Percentiles rank a stretch among this genome's conserved stretches.
phyloP scores from a whole-genome alignment of 1,140 invertebrate genomes.

The Neotoxoptera formosana region DNA sequence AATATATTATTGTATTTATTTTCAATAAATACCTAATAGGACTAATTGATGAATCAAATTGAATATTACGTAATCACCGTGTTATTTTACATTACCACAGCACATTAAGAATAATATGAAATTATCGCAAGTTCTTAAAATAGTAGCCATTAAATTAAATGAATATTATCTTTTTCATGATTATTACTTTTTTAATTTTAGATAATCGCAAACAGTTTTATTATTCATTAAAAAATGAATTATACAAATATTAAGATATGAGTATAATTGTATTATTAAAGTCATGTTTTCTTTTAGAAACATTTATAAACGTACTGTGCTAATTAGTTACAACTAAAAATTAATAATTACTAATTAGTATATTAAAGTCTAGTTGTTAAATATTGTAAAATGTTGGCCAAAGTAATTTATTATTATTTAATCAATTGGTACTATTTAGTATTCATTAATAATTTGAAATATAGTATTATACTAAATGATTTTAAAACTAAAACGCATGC shows the following conservation, averaged over 20 bases:
- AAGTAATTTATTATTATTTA: background rate
- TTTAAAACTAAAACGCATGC: background rate
- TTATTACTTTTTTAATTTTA: background rate
- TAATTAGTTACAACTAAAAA: background rate
- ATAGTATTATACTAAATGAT: background rate
- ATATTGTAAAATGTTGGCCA: background rate
- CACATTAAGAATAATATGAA: background rate
- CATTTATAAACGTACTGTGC: background rate
- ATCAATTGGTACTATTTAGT: background rate
- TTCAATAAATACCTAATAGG: background rate
- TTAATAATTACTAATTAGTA: background rate
- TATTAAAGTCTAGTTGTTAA: background rate
- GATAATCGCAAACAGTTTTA: background rate
- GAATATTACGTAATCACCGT: background rate
- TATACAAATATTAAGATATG: background rate
- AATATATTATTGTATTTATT: background rate
- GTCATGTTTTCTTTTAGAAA: background rate
- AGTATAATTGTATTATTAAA: background rate
- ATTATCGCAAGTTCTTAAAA: conserved; percentile 6
- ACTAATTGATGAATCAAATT: background rate
- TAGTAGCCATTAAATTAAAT: conserved; percentile 26
- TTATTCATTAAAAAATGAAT: conserved; percentile 18
- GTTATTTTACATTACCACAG: background rate
- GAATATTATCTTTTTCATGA: background rate
- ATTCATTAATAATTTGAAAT: background rate